Evolutionary conservation across 2,888 invertebrate species (phyloP).

Genomic region (Catocala fraxini): DNA sequence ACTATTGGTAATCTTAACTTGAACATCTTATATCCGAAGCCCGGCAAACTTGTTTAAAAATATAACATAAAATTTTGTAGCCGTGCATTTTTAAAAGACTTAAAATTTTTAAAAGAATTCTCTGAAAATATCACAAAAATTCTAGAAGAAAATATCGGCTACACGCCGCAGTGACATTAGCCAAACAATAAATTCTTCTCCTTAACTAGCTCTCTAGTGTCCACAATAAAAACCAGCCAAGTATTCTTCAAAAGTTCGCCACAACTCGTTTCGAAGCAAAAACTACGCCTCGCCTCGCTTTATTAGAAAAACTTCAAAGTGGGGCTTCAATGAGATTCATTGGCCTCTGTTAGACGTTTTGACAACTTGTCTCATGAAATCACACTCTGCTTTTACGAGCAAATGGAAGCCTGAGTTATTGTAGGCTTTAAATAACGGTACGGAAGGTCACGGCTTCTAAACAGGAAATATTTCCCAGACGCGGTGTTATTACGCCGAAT

Average conservation of each 20-base stretch:
- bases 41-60: too few relatives aligned
- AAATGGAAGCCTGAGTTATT: slow-evolving; percentile 18
- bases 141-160: not conserved
- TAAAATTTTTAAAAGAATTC: too few relatives aligned
- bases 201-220: slow-evolving; percentile 38
- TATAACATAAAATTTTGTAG: too few relatives aligned
- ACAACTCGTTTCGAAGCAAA: slow-evolving; percentile 52
- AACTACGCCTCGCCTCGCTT: slow-evolving; percentile 47
- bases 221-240: slow-evolving; percentile 51
- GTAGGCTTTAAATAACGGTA: slow-evolving; percentile 9
- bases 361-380: slow-evolving; percentile 35
- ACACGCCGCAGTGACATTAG: not conserved
- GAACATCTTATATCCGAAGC: too few relatives aligned
- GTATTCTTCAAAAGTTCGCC: slow-evolving; percentile 53
- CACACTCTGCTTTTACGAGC: slow-evolving; percentile 15
- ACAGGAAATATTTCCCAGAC: slow-evolving; percentile 14
- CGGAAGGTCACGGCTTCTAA: slow-evolving; percentile 6
- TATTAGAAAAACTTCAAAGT: slow-evolving; percentile 58
- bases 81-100: too few relatives aligned
- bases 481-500: slow-evolving; percentile 8
- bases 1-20: too few relatives aligned
- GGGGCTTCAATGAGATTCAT: slow-evolving; percentile 45
- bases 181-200: slow-evolving; percentile 43
- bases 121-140: not conserved
- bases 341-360: slow-evolving; percentile 32